Evolutionary conservation across 2,797 vertebrate species (phyloP), one percentile per base, ranked within the genome.

Genomic region (Cyclopterus lumpus): DNA sequence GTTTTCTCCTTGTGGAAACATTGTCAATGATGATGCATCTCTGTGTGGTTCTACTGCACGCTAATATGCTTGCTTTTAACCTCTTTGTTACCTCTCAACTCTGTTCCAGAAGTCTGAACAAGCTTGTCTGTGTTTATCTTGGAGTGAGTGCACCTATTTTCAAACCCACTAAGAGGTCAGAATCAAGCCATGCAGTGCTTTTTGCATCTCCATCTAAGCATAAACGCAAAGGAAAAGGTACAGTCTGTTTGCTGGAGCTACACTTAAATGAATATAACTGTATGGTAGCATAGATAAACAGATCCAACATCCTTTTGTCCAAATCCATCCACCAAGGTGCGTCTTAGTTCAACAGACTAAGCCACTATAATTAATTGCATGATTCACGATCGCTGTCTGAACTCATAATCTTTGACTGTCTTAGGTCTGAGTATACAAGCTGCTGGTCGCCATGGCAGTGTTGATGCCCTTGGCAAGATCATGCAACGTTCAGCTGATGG

Each of bases 41-140:
- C 34, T 81, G 28, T 68, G 64, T 79, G 32, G 40, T 66, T 46
- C 6, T 69, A 48, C 60, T 53, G n/a, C 48, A 79, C 4, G 15
- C 55, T 87, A 81, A 90, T 71, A 70, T 82, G 73, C 71, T 80
- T 85, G 49, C 48, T 85, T 73, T 68, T 71, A n/a, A 46, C 65
- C 73, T 70, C 64, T 53, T 64, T 59, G 28, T 84, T 73, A 86
- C 66, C 85, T 84, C 81, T 79, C 73, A 83, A 60, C 77, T 73
- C 32, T 65, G 5, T 74, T 75, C 46, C 54, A 70, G 38, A 42
- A 48, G 75, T 86, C 73, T 78, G 69, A 82, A 78, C 63, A 78
- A 68, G 48, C 71, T 40, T 40, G 12, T 2, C 12, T 12, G 12
- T 71, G 67, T 71, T 79, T 68, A 74, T 73, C 71, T 71, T 59